These are phyloP conservation scores for Uropsilus gracilis DNA, from an alignment of 2,113 vertebrate genomes.

Conservation along the genomic window DNA sequence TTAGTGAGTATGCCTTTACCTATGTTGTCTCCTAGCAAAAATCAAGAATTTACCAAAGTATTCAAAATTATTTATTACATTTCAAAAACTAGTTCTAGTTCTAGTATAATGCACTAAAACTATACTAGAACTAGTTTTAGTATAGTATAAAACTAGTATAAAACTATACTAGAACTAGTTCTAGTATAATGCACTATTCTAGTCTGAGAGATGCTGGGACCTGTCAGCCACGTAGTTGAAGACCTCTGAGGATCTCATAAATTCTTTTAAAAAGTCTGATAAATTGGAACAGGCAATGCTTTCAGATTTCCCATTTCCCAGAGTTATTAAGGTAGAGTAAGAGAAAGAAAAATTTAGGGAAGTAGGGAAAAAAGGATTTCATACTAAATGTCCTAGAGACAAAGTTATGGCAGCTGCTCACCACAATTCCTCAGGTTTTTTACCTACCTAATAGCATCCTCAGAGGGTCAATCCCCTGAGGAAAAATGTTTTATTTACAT, in stretches of 20 bases:
- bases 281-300: not conserved
- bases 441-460: not conserved
- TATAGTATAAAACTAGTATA: too few relatives aligned
- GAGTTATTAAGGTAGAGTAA: not conserved
- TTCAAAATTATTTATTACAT: constrained; percentile 22
- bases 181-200: not conserved
- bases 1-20: not conserved
- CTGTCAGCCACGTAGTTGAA: not conserved
- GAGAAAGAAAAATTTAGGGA: not conserved
- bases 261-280: not conserved
- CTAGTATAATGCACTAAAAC: too few relatives aligned
- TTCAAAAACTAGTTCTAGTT: constrained; percentile 33
- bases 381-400: not conserved
- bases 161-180: too few relatives aligned
- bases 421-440: constrained; percentile 15
- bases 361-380: not conserved
- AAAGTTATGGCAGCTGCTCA: not conserved
- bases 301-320: constrained; percentile 36
- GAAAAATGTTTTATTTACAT: not conserved
- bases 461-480: not conserved
- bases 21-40: not conserved
- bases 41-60: not conserved
- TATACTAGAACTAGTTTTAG: too few relatives aligned
- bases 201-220: not conserved
- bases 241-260: not conserved